Evolutionary conservation across 2,113 vertebrate genomes (phyloP).

Genomic region (Nematolebias whitei): DNA sequence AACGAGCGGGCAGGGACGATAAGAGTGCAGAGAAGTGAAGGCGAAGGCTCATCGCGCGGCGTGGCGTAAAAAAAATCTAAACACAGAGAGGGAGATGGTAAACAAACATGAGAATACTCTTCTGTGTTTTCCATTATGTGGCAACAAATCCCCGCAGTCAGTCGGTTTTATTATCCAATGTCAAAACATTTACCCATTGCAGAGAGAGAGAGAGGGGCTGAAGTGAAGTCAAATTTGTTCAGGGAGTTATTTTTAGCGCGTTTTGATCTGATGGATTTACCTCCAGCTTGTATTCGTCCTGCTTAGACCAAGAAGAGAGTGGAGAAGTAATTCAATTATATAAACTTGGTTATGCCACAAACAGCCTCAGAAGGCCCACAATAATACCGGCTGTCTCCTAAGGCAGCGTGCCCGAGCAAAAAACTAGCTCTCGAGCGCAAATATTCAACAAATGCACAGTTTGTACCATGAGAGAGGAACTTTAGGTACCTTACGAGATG

Average conservation of each 20-base stretch:
- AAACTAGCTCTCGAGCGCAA: constrained; percentile 33
- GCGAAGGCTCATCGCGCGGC: constrained; percentile 22
- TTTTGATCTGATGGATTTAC: constrained; percentile 69
- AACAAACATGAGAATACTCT: constrained; percentile 30
- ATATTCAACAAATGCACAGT: constrained; percentile 11
- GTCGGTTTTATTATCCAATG: constrained; percentile 66
- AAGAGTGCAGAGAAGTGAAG: constrained; percentile 45
- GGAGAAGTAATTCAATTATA: constrained; percentile 71
- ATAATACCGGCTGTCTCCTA: constrained; percentile 51
- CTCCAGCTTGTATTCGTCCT: constrained; percentile 58
- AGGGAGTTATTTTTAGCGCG: constrained; percentile 71
- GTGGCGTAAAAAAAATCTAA: background rate
- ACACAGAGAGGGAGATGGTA: constrained; percentile 15
- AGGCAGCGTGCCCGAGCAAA: constrained; percentile 36
- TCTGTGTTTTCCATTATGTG: constrained; percentile 49
- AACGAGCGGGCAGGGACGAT: constrained; percentile 53
- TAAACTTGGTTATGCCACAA: constrained; percentile 71
- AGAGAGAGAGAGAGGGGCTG: constrained; percentile 39
- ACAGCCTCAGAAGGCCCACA: constrained; percentile 68
- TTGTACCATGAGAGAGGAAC: too few relatives aligned
- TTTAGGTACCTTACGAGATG: too few relatives aligned
- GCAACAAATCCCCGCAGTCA: constrained; percentile 61
- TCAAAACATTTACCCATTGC: constrained; percentile 68
- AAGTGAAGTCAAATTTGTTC: constrained; percentile 59
- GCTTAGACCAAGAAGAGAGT: constrained; percentile 59